Conservation (phyloP, 1,140 invertebrate species). For the Scaptomyza graminum region DNA sequence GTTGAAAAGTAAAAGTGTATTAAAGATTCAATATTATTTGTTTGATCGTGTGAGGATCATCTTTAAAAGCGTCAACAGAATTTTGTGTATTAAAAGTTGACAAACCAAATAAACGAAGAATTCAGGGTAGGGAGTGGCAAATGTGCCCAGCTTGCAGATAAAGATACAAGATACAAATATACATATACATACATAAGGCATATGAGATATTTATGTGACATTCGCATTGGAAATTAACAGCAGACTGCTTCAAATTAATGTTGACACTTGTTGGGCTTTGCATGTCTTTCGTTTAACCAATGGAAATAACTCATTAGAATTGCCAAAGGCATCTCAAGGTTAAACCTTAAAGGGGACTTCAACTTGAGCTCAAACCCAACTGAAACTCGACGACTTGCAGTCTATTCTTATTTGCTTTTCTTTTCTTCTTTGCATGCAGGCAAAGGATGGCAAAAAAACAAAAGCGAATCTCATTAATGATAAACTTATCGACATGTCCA, state of each 20-base stretch:
- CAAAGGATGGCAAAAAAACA: conserved; percentile 44
- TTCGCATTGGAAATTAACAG: conserved; percentile 63
- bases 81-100: conserved; percentile 71
- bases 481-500: conserved; percentile 23
- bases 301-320: conserved; percentile 64
- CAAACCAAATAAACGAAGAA: conserved; percentile 66
- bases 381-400: neutral
- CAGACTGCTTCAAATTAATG: conserved; percentile 74
- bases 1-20: conserved; percentile 20
- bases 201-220: conserved; percentile 73
- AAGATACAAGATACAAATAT: conserved; percentile 47
- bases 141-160: conserved; percentile 53
- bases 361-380: neutral
- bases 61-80: conserved; percentile 66
- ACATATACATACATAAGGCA: conserved; percentile 36
- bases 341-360: conserved; percentile 20
- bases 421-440: conserved; percentile 13
- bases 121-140: conserved; percentile 68
- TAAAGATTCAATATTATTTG: conserved; percentile 8
- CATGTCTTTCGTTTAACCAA: conserved; percentile 19
- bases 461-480: conserved; percentile 49
- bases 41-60: conserved; percentile 15
- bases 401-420: neutral
- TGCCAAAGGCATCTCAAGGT: conserved; percentile 56
- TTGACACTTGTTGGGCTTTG: conserved; percentile 68